These are phyloP conservation scores for Carcharodon carcharias DNA, from an alignment of 2,797 vertebrate genomes.

Conservation along the genomic window DNA sequence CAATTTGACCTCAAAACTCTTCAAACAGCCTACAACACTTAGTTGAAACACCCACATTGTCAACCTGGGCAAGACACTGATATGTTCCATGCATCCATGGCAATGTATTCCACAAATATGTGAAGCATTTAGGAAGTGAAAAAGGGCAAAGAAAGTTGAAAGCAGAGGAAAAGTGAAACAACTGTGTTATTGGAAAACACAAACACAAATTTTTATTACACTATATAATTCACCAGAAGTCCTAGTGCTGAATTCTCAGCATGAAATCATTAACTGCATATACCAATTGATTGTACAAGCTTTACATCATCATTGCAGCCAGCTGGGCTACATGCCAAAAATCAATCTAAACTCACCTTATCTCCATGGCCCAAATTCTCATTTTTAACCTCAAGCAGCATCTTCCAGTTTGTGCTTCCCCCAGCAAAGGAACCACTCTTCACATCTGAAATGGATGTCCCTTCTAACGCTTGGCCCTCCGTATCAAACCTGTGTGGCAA, in stretches of 20 bases:
- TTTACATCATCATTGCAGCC: background rate
- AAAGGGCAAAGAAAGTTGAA: background rate
- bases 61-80: background rate
- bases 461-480: conserved; percentile 80
- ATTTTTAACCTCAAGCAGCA: conserved; percentile 74
- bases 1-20: background rate
- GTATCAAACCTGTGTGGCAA: conserved; percentile 78
- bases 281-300: background rate
- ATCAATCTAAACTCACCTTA: conserved; percentile 65
- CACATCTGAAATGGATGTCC: conserved; percentile 77
- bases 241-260: background rate
- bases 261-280: background rate
- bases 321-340: background rate
- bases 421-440: conserved; percentile 57
- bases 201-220: background rate
- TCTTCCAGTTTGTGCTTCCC: conserved; percentile 79
- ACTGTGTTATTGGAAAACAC: background rate
- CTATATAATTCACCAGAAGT: background rate
- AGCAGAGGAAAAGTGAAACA: background rate
- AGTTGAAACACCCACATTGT: background rate
- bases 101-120: background rate
- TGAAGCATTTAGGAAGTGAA: background rate
- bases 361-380: conserved; percentile 93
- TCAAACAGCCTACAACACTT: background rate
- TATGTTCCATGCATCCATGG: too few relatives aligned